phyloP scores from a whole-genome alignment of 2,888 invertebrate genomes.

The Cinara cedri region DNA sequence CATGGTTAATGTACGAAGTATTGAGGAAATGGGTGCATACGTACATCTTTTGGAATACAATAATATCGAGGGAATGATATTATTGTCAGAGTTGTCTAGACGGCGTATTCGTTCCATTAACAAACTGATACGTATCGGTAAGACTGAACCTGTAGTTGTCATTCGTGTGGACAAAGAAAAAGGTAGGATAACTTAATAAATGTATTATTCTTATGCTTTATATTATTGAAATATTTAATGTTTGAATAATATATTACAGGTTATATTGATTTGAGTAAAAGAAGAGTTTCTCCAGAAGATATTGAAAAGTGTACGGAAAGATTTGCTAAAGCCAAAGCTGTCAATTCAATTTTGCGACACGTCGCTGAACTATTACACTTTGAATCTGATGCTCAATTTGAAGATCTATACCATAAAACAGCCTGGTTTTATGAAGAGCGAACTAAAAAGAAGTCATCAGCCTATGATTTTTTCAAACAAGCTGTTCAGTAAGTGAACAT shows the following conservation, averaged over 20 bases:
- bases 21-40: conserved; percentile 99
- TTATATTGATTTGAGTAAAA: conserved; percentile 98
- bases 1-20: conserved; percentile 97
- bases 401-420: conserved; percentile 92
- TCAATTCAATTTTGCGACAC: conserved; percentile 95
- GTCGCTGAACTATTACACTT: conserved; percentile 94
- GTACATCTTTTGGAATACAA: conserved; percentile 97
- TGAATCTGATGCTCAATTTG: conserved; percentile 88
- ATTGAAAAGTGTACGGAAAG: conserved; percentile 98
- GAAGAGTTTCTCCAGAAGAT: conserved; percentile 97
- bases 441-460: conserved; percentile 92
- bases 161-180: conserved; percentile 99
- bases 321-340: conserved; percentile 97
- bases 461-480: conserved; percentile 98
- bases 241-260: conserved; percentile 66
- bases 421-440: conserved; percentile 99
- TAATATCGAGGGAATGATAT: conserved; percentile 99
- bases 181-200: conserved; percentile 67
- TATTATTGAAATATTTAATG: neutral
- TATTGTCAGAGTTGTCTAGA: conserved; percentile 95
- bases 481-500: conserved; percentile 81
- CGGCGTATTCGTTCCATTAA: conserved; percentile 99
- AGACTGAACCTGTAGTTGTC: conserved; percentile 98
- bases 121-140: conserved; percentile 96
- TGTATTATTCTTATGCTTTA: no score